Evolutionary conservation across 2,888 invertebrate genomes (phyloP).

Genomic region (Pandemis cinnamomeana): DNA sequence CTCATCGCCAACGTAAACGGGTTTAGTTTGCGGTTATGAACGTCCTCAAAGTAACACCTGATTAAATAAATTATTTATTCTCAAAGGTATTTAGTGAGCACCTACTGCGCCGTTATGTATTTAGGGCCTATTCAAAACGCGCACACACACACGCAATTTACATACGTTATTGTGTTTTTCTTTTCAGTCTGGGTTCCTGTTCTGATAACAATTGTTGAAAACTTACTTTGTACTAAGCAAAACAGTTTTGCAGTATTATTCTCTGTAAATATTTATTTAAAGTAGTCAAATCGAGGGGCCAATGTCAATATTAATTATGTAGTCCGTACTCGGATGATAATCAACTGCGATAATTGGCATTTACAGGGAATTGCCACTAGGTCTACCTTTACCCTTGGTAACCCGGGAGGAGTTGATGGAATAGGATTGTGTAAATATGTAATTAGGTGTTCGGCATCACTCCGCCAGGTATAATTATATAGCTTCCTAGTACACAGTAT

Average conservation of each 20-base stretch:
- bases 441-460: slow-evolving; percentile 1
- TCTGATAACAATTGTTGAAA: neutral
- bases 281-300: slow-evolving; percentile 13
- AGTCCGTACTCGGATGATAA: slow-evolving; percentile 7
- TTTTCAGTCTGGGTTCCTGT: neutral
- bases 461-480: neutral
- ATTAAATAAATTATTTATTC: too few species aligned
- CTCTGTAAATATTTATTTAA: neutral
- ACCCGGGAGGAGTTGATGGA: slow-evolving; percentile 5
- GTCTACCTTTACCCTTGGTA: slow-evolving; percentile 17
- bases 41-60: too few species aligned
- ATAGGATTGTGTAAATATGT: slow-evolving; percentile 18
- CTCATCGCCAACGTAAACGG: too few species aligned
- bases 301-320: slow-evolving; percentile 13
- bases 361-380: slow-evolving; percentile 1
- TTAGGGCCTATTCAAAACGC: too few species aligned
- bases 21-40: too few species aligned
- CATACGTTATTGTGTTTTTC: neutral
- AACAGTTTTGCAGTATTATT: neutral
- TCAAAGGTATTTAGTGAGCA: too few species aligned
- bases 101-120: too few species aligned
- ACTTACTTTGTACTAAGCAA: neutral
- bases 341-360: slow-evolving; percentile 22
- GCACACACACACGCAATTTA: neutral
- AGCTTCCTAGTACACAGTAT: neutral